These are phyloP conservation scores for Calameuta filiformis DNA, from an alignment of 2,888 invertebrate genomes.

Conservation along the genomic window DNA sequence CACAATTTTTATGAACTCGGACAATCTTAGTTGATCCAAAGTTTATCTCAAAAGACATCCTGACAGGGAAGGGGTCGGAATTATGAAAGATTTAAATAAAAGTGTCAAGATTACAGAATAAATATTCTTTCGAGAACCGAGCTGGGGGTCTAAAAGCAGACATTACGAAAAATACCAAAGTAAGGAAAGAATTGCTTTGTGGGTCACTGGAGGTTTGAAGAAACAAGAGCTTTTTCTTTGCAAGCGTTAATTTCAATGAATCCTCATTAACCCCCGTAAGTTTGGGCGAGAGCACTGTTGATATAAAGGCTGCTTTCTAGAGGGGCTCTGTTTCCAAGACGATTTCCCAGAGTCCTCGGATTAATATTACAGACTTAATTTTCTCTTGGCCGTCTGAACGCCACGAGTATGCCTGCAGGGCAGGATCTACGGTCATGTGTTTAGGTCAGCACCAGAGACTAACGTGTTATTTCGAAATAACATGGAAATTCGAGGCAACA, in stretches of 20 bases:
- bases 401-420: constrained; percentile 12
- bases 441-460: constrained; percentile 27
- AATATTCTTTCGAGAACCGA: background rate
- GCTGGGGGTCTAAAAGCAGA: background rate
- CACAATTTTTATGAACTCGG: background rate
- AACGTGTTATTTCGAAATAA: constrained; percentile 17
- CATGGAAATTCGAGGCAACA: constrained; percentile 13
- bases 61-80: background rate
- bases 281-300: background rate
- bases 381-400: constrained; percentile 35
- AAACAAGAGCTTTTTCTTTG: background rate
- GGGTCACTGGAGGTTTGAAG: background rate
- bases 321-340: background rate
- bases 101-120: background rate
- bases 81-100: background rate
- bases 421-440: constrained; percentile 29
- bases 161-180: background rate
- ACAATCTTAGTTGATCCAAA: background rate
- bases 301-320: background rate
- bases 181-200: background rate
- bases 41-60: background rate
- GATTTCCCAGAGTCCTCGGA: constrained; percentile 26
- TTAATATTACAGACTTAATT: constrained; percentile 59
- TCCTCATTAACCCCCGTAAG: background rate
- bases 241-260: background rate